Percentiles rank a stretch among this genome's conserved stretches.
Conservation (phyloP, 1,140 invertebrate species). For the Prorops nasuta region DNA sequence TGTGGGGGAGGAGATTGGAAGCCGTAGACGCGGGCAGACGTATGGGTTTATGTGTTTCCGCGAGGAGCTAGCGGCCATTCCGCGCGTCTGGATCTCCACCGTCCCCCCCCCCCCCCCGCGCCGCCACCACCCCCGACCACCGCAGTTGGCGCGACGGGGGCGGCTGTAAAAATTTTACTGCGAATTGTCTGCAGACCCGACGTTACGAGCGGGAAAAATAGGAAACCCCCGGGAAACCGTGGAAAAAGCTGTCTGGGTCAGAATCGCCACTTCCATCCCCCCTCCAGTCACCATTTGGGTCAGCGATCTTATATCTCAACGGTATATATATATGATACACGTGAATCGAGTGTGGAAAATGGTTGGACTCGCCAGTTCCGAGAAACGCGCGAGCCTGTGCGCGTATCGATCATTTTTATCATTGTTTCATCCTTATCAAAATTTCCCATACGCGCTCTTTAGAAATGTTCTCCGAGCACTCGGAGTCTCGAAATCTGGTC, state of each 20-base stretch:
- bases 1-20: constrained; percentile 28
- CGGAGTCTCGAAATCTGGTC: too few species aligned
- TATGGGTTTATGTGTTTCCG: constrained; percentile 51
- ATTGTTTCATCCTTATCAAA: background rate
- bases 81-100: constrained; percentile 39
- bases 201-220: constrained; percentile 48
- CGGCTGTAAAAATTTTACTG: constrained; percentile 58
- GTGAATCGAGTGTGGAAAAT: too few species aligned
- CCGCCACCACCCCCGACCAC: constrained; percentile 5
- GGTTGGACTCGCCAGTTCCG: too few species aligned
- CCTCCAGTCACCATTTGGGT: constrained; percentile 26
- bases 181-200: constrained; percentile 54
- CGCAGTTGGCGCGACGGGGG: constrained; percentile 17
- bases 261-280: constrained; percentile 12
- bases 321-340: too few species aligned
- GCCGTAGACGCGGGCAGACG: constrained; percentile 31
- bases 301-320: constrained; percentile 18
- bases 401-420: constrained; percentile 5
- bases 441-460: background rate
- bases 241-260: constrained; percentile 53
- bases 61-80: constrained; percentile 46
- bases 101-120: constrained; percentile 4
- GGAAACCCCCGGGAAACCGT: constrained; percentile 40
- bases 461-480: background rate
- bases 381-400: background rate